A percentile compares a stretch with the other conserved stretches of the same genome.
Conservation (phyloP, 1,140 invertebrate species). For the Brachionus rotundiformis region DNA sequence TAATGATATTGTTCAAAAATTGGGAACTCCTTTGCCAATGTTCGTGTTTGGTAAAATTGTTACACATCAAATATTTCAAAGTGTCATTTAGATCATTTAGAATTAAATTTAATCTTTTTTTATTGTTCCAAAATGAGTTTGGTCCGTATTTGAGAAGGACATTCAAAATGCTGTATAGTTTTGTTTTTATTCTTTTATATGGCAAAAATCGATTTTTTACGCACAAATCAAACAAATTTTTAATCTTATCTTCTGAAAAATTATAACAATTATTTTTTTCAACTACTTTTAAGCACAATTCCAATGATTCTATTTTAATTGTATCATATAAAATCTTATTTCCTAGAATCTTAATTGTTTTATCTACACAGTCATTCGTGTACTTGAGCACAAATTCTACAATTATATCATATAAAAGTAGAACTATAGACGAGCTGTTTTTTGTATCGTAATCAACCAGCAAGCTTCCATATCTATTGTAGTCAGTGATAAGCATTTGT, state of each 20-base stretch:
- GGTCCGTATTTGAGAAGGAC: conserved; percentile 9
- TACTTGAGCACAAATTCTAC: conserved; percentile 4
- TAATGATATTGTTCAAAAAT: not conserved
- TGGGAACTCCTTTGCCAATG: not conserved
- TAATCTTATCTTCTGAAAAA: not conserved
- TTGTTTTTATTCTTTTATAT: not conserved
- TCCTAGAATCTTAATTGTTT: not conserved
- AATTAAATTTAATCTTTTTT: not conserved
- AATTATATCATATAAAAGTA: not conserved
- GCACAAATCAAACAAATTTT: conserved; percentile 8
- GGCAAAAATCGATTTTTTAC: not conserved
- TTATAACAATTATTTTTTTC: conserved; percentile 6
- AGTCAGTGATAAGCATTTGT: conserved; percentile 4
- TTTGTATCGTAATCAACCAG: conserved; percentile 18
- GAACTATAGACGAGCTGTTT: not conserved
- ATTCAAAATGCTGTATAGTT: not conserved
- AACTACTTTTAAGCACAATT: not conserved
- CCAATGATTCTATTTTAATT: not conserved
- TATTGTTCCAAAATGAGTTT: not conserved
- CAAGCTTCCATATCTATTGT: not conserved
- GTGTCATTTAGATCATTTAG: not conserved
- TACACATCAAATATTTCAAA: not conserved
- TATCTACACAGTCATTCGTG: not conserved
- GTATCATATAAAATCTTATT: conserved; percentile 14
- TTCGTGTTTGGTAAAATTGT: conserved; percentile 9